Percentiles rank a stretch among this genome's conserved stretches.
These are phyloP conservation scores for Emydocephalus ijimae DNA, from an alignment of 2,113 vertebrate species.

Conservation along the genomic window DNA sequence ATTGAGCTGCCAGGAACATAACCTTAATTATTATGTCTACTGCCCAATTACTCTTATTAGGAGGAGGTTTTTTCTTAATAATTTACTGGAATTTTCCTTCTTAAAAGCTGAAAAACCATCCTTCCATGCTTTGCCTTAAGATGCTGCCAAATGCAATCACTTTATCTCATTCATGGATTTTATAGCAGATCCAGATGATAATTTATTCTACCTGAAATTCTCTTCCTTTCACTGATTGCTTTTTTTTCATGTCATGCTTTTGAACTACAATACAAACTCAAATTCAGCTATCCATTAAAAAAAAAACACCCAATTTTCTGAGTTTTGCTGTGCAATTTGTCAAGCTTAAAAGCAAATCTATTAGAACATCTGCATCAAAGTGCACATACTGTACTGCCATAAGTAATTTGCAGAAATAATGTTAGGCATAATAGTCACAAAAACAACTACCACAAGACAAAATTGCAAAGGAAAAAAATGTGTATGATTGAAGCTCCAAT, in stretches of 20 bases:
- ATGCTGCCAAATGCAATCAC: not conserved
- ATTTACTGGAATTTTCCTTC: not conserved
- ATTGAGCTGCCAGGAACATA: not conserved
- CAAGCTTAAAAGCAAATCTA: not conserved
- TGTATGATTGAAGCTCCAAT: not conserved
- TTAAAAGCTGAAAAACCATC: not conserved
- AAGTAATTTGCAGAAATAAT: not conserved
- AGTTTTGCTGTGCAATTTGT: not conserved
- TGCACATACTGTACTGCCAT: not conserved
- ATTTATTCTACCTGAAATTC: not conserved
- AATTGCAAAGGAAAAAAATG: not conserved
- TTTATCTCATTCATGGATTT: not conserved
- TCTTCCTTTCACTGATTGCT: not conserved
- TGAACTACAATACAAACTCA: not conserved
- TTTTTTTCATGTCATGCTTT: not conserved
- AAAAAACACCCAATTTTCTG: not conserved
- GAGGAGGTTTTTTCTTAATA: not conserved
- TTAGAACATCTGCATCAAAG: not conserved
- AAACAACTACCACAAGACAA: not conserved
- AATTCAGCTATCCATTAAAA: not conserved
- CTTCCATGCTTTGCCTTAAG: not conserved
- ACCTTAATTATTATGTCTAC: not conserved
- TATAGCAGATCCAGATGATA: not conserved
- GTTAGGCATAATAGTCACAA: not conserved
- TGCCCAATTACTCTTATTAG: not conserved